phyloP scores from a whole-genome alignment of 2,797 vertebrate genomes.

The Meda fulgida region DNA sequence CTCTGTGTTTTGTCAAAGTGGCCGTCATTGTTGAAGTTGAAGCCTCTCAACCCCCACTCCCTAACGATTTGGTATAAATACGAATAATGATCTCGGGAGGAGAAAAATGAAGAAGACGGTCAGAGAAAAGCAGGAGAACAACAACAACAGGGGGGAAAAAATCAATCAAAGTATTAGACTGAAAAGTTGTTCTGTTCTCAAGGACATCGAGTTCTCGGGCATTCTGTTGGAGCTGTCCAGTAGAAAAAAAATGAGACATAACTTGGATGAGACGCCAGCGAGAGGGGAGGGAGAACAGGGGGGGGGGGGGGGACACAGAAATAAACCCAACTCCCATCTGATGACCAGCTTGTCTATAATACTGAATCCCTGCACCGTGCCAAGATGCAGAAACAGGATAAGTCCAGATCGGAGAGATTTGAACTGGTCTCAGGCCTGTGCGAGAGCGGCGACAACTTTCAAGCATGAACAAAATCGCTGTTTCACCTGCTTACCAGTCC shows the following conservation, averaged over 20 bases:
- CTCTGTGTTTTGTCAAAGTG: slow-evolving; percentile 80
- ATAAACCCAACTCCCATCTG: slow-evolving; percentile 83
- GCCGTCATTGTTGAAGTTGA: slow-evolving; percentile 71
- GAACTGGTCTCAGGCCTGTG: slow-evolving; percentile 59
- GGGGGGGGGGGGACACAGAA: slow-evolving; percentile 65
- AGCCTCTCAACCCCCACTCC: slow-evolving; percentile 46
- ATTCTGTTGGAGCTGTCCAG: slow-evolving; percentile 72
- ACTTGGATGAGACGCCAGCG: slow-evolving; percentile 74
- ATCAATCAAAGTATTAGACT: slow-evolving; percentile 73
- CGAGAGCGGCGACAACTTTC: slow-evolving; percentile 51
- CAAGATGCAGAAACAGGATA: slow-evolving; percentile 80
- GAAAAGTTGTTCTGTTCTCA: slow-evolving; percentile 73
- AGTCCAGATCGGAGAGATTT: slow-evolving; percentile 74
- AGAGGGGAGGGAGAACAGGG: slow-evolving; percentile 53
- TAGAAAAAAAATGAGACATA: slow-evolving; percentile 68
- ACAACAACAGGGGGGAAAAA: slow-evolving; percentile 59
- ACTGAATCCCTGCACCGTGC: slow-evolving; percentile 71
- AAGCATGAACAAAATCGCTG: slow-evolving; percentile 67
- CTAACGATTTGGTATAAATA: slow-evolving; percentile 47
- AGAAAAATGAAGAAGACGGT: slow-evolving; percentile 32
- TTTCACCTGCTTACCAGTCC: slow-evolving; percentile 61
- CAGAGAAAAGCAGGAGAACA: slow-evolving; percentile 41
- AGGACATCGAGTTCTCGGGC: slow-evolving; percentile 71
- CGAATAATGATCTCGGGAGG: slow-evolving; percentile 69
- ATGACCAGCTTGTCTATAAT: slow-evolving; percentile 85